Conservation (phyloP, 2,113 vertebrate species). For the Neopipo cinnamomea region DNA sequence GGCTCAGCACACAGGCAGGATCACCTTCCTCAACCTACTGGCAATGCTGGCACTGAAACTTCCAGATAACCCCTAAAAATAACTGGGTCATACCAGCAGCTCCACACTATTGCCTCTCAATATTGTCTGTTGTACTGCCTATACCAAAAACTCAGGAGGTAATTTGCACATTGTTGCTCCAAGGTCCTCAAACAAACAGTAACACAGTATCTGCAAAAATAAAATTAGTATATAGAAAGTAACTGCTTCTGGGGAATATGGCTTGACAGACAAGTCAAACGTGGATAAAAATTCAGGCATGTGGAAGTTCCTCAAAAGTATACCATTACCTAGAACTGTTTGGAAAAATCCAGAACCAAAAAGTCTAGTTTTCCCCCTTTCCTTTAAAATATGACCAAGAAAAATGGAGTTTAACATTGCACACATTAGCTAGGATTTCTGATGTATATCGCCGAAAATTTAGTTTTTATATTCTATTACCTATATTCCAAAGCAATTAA, state of each 20-base stretch:
- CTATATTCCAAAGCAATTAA: neutral
- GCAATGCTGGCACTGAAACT: neutral
- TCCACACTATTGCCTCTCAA: accelerated
- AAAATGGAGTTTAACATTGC: neutral
- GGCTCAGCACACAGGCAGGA: neutral
- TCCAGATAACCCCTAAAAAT: neutral
- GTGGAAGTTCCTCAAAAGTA: neutral
- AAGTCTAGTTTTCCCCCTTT: neutral
- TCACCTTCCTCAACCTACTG: neutral
- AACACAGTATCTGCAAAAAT: neutral
- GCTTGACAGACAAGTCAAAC: neutral
- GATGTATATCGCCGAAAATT: neutral
- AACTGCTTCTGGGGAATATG: neutral
- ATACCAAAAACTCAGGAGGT: neutral
- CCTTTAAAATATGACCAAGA: neutral
- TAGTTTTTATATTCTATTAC: neutral
- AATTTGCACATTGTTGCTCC: neutral
- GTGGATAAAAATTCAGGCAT: neutral
- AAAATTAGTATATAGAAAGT: neutral
- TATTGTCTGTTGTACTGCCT: neutral
- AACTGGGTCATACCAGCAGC: neutral
- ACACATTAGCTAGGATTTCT: neutral
- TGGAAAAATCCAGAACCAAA: neutral
- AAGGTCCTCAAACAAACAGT: neutral
- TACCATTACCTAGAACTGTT: neutral